A percentile compares a stretch with the other conserved stretches of the same genome.
These are phyloP conservation scores for Mobula hypostoma DNA, from an alignment of 2,113 vertebrate species.

Conservation along the genomic window DNA sequence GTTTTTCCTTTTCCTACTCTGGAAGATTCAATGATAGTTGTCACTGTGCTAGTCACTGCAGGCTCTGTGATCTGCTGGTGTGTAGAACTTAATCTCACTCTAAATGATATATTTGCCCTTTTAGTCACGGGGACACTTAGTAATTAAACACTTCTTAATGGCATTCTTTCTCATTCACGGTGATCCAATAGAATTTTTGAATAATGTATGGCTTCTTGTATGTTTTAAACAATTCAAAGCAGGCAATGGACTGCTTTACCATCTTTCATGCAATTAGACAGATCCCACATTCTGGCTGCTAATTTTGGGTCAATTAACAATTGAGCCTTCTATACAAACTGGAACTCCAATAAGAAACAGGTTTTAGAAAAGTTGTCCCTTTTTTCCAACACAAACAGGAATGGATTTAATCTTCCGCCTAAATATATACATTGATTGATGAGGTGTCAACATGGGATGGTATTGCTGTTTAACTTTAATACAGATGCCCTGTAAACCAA, in stretches of 20 bases:
- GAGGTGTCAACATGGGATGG: not conserved
- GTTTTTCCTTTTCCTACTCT: not conserved
- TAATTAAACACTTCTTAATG: slow-evolving; percentile 20
- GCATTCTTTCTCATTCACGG: not conserved
- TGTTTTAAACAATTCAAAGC: not conserved
- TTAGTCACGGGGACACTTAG: not conserved
- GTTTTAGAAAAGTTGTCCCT: not conserved
- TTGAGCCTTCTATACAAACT: not conserved
- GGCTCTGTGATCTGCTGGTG: not conserved
- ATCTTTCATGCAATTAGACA: not conserved
- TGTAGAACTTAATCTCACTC: not conserved
- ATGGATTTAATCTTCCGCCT: not conserved
- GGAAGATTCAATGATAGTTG: not conserved
- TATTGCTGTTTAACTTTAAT: not conserved
- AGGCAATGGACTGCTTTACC: not conserved
- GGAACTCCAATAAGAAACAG: not conserved
- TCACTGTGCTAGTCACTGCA: not conserved
- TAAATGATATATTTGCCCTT: not conserved
- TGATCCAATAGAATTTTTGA: not conserved
- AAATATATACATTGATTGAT: not conserved
- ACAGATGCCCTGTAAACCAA: not conserved
- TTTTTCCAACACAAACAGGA: not conserved
- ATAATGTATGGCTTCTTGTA: not conserved
- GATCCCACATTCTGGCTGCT: not conserved
- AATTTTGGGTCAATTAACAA: not conserved